Percentiles rank a stretch among this genome's conserved stretches.
phyloP scores from a whole-genome alignment of 2,113 vertebrate genomes.

The Rhizomys pruinosus region DNA sequence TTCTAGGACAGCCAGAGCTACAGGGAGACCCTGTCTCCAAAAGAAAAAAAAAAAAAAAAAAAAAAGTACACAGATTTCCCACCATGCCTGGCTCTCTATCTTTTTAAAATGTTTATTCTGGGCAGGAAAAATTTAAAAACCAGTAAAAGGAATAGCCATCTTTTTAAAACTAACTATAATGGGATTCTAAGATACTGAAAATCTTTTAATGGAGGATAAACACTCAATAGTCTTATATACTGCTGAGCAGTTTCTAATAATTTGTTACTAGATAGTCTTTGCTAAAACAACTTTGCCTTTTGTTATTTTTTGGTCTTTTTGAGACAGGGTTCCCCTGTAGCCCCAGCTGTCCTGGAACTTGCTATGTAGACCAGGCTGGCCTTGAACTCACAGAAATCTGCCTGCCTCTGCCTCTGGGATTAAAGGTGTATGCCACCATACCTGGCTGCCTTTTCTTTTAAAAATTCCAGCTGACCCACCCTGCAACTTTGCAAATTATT shows the following conservation, averaged over 20 bases:
- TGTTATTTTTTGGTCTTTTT: too few species aligned
- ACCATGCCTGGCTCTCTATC: not conserved
- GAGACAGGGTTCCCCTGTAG: too few species aligned
- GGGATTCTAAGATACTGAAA: constrained; percentile 8
- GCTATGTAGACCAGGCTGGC: too few species aligned
- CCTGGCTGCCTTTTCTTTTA: too few species aligned
- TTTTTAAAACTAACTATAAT: not conserved
- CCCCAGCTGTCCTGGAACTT: too few species aligned
- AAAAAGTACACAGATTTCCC: too few species aligned
- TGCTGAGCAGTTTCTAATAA: constrained; percentile 11
- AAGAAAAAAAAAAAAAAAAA: too few species aligned
- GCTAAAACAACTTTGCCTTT: not conserved
- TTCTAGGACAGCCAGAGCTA: too few species aligned
- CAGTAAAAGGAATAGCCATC: not conserved
- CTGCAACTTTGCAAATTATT: not conserved
- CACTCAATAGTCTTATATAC: not conserved
- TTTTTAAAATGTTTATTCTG: not conserved
- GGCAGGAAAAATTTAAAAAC: not conserved
- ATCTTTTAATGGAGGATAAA: constrained; percentile 1
- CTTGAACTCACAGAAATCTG: too few species aligned
- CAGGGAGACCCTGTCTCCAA: too few species aligned
- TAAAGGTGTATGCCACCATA: too few species aligned
- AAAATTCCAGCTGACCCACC: not conserved
- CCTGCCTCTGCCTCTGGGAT: too few species aligned
- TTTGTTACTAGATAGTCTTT: not conserved